phyloP scores from a whole-genome alignment of 2,797 vertebrate species.

The Lagodon rhomboides region DNA sequence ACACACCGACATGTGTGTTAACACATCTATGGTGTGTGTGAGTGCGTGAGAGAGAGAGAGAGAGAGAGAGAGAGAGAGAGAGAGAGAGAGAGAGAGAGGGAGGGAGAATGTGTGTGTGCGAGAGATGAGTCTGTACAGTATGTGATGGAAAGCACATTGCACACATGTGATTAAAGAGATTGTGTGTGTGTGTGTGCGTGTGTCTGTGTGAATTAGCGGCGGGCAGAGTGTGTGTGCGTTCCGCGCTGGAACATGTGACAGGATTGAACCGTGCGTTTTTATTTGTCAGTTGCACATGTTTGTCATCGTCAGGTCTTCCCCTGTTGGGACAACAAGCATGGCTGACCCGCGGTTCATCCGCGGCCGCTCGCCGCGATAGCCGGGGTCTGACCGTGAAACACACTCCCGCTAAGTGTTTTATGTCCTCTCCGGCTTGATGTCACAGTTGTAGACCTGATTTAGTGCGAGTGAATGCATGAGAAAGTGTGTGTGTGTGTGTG shows the following conservation, averaged over 20 bases:
- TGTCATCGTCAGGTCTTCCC: slow-evolving; percentile 15
- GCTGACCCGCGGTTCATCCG: slow-evolving; percentile 41
- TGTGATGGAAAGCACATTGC: slow-evolving; percentile 35
- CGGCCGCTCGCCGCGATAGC: slow-evolving; percentile 21
- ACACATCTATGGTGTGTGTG: slow-evolving; percentile 86
- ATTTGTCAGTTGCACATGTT: slow-evolving; percentile 15
- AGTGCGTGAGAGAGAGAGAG: slow-evolving; percentile 11
- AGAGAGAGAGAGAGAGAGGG: too few relatives aligned
- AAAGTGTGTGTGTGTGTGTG: slow-evolving; percentile 23
- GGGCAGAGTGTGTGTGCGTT: neutral
- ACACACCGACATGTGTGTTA: slow-evolving; percentile 94
- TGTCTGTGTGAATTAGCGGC: neutral
- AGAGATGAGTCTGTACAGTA: neutral
- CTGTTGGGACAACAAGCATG: slow-evolving; percentile 41
- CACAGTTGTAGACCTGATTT: slow-evolving; percentile 50
- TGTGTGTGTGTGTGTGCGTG: neutral
- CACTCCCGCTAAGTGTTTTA: slow-evolving; percentile 46
- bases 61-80: neutral
- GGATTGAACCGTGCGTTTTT: neutral
- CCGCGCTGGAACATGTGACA: slow-evolving; percentile 19
- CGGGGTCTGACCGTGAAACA: slow-evolving; percentile 55
- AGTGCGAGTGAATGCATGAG: slow-evolving; percentile 28
- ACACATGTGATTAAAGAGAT: slow-evolving; percentile 19
- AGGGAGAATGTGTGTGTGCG: neutral
- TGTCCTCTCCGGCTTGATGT: slow-evolving; percentile 49